phyloP scores from a whole-genome alignment of 2,888 invertebrate genomes.

The Periphyllus acericola region DNA sequence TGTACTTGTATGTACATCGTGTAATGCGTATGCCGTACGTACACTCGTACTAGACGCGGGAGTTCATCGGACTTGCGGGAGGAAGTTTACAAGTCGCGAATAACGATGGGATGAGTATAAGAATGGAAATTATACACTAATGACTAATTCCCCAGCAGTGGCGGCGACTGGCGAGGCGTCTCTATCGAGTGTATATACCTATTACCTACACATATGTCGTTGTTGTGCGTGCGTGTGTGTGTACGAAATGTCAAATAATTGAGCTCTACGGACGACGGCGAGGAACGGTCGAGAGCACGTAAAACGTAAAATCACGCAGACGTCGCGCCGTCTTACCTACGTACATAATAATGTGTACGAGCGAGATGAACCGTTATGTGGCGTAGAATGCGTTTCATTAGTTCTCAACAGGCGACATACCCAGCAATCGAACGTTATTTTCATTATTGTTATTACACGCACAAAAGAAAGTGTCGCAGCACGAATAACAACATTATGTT shows the following conservation, averaged over 20 bases:
- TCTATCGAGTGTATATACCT: too few relatives aligned
- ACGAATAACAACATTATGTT: not conserved
- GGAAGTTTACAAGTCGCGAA: not conserved
- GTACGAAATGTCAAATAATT: not conserved
- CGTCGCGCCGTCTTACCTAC: not conserved
- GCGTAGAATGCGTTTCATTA: not conserved
- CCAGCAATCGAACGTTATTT: not conserved
- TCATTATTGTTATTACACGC: not conserved
- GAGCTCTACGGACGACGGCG: not conserved
- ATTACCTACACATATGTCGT: not conserved
- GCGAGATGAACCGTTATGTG: not conserved
- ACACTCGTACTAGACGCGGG: not conserved
- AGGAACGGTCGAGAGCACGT: not conserved
- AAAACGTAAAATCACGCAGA: not conserved
- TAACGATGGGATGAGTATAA: not conserved
- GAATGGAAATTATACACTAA: not conserved
- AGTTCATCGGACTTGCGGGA: not conserved
- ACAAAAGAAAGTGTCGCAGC: not conserved
- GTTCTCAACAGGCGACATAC: not conserved
- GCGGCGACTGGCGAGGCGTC: not conserved
- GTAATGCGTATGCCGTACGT: not conserved
- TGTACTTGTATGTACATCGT: not conserved
- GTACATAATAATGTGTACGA: not conserved
- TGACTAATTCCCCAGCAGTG: not conserved
- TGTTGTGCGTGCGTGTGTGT: too few relatives aligned